Base-by-base conservation (phyloP, 2,113 vertebrate genomes). In the Stegostoma tigrinum region DNA sequence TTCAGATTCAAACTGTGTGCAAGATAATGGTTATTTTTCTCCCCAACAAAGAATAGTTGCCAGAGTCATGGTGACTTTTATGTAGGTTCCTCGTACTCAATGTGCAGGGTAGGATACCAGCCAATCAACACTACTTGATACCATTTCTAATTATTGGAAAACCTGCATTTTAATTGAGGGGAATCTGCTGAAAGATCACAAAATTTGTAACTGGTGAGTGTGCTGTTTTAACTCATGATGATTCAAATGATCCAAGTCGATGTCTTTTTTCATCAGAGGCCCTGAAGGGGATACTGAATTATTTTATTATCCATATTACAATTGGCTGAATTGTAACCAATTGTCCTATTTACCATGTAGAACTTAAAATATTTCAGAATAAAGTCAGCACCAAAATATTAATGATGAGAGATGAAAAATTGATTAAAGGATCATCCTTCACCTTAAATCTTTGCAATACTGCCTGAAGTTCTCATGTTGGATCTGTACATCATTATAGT, bases 1-100 rank as follows among this genome's bases (percentile, higher is more conserved):
- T 93, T 93, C 89, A 38, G 89, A 93, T 66, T 38, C 89, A 61
- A 93, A 93, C 61, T 66, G 89, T 93, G 89, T 38, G 61, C 66
- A 66, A 93, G 89, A 93, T 93, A 93, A 93, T 93, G 89, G 89
- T 61, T 38, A 38, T 19, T 64, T 93, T n/a, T 34, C 34, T 67
- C 55, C 61, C 38, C 61, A 93, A 93, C 89, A 93, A 93, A 24
- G 89, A 66, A 38, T 93, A 19, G 89, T 93, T 93, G 66, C 61
- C 89, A 93, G 89, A n/a, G 89, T 10, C 66, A 38, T 66, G 7
- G 55, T 66, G 55, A 34, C 61, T 93, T 93, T 93, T 38, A 21
- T 23, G n/a, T n/a, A 38, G 34, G 34, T 21, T 17, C 30, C 34
- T 23, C 7, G 55, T 66, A 66, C 55, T 91, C n/a, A 17, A 8